A percentile compares a stretch with the other conserved stretches of the same genome.
Conservation (phyloP, 2,113 vertebrate species). For the Pelobates fuscus region DNA sequence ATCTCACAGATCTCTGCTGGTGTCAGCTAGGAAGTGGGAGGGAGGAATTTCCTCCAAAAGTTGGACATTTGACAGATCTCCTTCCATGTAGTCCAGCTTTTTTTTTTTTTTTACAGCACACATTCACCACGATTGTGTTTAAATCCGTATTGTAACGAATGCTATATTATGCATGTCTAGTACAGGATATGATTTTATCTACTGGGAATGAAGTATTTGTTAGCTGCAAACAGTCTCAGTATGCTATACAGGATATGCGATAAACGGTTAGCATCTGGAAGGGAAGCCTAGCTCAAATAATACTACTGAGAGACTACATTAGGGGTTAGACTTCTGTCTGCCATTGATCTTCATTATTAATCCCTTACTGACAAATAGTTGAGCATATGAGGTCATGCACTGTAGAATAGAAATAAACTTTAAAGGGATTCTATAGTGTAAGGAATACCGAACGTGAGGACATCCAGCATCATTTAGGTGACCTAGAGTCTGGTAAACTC, state of each 20-base stretch:
- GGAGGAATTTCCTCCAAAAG: conserved; percentile 43
- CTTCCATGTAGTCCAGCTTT: conserved; percentile 27
- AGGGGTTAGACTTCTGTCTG: neutral
- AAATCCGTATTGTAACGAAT: conserved; percentile 26
- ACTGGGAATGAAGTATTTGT: conserved; percentile 32
- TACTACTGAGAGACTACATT: neutral
- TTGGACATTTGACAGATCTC: conserved; percentile 38
- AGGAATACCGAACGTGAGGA: no score
- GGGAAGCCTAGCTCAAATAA: neutral
- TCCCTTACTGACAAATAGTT: no score
- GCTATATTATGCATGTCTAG: conserved; percentile 24
- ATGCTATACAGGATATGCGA: conserved; percentile 17
- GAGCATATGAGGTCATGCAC: no score
- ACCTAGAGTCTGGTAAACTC: no score
- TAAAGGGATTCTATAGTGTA: no score
- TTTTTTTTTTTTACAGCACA: neutral
- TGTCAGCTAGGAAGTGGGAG: conserved; percentile 38
- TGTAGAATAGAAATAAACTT: no score
- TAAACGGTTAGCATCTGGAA: conserved; percentile 31
- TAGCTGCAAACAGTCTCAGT: conserved; percentile 33
- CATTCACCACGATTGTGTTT: conserved; percentile 32
- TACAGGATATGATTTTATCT: conserved; percentile 47
- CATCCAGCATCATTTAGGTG: no score
- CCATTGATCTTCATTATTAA: neutral
- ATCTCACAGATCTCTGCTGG: conserved; percentile 31